Base-by-base conservation (phyloP, 2,113 vertebrate genomes). In the Toxostoma redivivum region DNA sequence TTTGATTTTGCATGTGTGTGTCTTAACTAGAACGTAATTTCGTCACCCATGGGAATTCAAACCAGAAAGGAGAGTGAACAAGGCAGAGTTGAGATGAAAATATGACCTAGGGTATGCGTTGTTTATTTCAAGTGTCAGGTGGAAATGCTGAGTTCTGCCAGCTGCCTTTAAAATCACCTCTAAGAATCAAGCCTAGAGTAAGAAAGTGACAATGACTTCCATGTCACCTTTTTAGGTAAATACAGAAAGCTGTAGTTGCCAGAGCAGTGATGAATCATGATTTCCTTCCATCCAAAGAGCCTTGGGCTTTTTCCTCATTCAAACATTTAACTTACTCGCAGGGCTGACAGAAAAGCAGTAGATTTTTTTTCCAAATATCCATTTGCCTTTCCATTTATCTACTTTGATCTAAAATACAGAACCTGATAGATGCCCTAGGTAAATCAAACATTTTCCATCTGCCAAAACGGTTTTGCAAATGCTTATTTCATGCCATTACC, bases 391-490 rank as follows among this genome's bases (percentile, higher is more conserved):
- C 96, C 96, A 97, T 98, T 97, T 98, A 97, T 98, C 97, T 97
- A 45, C 97, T 98, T 98, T 88, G 95, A 98, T 98, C 97, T 97
- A 96, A 98, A 96, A 96, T 95, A 95, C 81, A 94, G 96, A 97
- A 97, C 92, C 90, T 97, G 96, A 97, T 97, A 97, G 96, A 95
- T 97, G 95, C 96, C 97, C 94, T 94, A 97, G 97, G 97, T 98
- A 98, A 98, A 98, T 98, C 98, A 98, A 97, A 95, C 94, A 97
- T 97, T 98, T 97, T 97, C 97, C 78, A 64, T 97, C 97, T 98
- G 95, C 97, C 50, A 81, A 97, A 98, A 97, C 12, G 95, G 90
- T 97, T 98, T 97, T 98, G 97, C 97, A 96, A 97, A 97, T 86
- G 97, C 97, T 98, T 95, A 98, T 98, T 98, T 98, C 96, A 97